Conservation (phyloP, 2,797 vertebrate genomes). For the Meda fulgida region DNA sequence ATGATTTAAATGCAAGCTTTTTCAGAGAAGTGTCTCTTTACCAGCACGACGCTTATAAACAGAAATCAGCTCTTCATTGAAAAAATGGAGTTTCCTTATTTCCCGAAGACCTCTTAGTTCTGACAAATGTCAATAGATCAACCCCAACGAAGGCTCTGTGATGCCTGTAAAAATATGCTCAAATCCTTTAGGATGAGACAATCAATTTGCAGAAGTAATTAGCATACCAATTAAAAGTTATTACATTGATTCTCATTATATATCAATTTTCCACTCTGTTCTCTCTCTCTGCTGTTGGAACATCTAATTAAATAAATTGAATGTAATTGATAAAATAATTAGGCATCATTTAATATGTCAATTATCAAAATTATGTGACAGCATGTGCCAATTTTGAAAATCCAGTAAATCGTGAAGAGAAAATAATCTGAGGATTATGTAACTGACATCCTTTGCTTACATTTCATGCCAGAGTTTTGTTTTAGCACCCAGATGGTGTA, state of each 20-base stretch:
- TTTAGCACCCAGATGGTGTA: background rate
- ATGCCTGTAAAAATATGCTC: constrained; percentile 49
- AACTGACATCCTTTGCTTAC: background rate
- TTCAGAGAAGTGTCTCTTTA: constrained; percentile 7
- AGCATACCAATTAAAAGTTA: constrained; percentile 60
- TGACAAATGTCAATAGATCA: constrained; percentile 41
- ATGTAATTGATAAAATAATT: constrained; percentile 65
- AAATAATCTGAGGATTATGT: constrained; percentile 2
- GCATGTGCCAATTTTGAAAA: constrained; percentile 36
- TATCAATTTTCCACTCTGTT: constrained; percentile 55
- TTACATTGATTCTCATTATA: constrained; percentile 55
- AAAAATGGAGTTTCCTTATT: background rate
- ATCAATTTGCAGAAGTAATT: constrained; percentile 62
- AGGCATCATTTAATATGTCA: constrained; percentile 58
- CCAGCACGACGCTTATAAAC: background rate
- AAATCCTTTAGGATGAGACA: constrained; percentile 56
- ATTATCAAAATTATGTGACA: constrained; percentile 57
- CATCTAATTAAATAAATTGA: constrained; percentile 58
- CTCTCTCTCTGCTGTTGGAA: constrained; percentile 48
- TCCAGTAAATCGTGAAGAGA: background rate
- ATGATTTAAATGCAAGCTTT: constrained; percentile 6
- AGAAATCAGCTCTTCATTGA: background rate
- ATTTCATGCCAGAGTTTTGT: background rate
- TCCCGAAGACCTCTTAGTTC: constrained; percentile 3
- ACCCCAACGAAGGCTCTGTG: constrained; percentile 34